Evolutionary conservation across 2,888 invertebrate genomes (phyloP).

Genomic region (Dicroscelio sp.): DNA sequence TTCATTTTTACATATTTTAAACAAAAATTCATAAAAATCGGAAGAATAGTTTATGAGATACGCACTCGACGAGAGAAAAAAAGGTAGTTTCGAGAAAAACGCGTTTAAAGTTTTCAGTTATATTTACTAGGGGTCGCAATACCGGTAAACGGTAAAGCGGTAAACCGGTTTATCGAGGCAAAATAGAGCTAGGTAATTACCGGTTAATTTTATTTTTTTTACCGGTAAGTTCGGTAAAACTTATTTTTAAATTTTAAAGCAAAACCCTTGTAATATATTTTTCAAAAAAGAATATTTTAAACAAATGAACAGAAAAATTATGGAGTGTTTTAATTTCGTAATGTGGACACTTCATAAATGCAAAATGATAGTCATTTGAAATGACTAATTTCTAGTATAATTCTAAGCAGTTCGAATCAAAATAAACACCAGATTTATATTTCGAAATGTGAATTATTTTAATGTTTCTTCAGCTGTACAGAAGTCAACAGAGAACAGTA

Average conservation of each 20-base stretch:
- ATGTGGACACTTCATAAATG: neutral
- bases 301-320: constrained; percentile 12
- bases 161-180: neutral
- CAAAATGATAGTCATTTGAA: constrained; percentile 13
- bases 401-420: constrained; percentile 22
- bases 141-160: constrained; percentile 9
- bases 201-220: neutral
- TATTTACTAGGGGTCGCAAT: neutral
- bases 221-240: constrained; percentile 13
- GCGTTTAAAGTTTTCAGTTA: neutral
- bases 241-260: neutral
- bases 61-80: no score
- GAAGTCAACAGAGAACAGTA: neutral
- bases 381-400: constrained; percentile 18
- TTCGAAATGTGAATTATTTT: constrained; percentile 1
- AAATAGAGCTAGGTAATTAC: neutral
- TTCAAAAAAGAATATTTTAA: constrained; percentile 17
- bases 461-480: neutral
- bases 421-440: constrained; percentile 8
- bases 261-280: constrained; percentile 11
- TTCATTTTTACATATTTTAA: no score
- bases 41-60: no score
- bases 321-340: constrained; percentile 1
- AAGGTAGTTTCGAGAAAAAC: no score
- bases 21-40: no score